Evolutionary conservation across 1,140 invertebrate genomes (phyloP), one percentile per base, ranked within the genome.

Genomic region (Macrobrachium rosenbergii): DNA sequence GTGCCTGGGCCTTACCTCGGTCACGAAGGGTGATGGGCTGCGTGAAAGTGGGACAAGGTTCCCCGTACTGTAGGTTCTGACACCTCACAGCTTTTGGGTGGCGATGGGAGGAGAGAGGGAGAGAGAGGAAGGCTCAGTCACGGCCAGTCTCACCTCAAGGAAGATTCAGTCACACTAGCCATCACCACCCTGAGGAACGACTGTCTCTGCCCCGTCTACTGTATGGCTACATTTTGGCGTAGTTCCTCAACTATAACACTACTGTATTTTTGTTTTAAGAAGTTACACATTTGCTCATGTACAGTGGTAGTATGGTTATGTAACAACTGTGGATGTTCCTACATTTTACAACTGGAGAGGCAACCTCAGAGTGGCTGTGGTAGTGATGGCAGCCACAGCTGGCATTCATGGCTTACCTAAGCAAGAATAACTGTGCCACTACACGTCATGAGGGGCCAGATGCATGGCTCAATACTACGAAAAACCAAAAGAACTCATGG

Each of bases 41-140:
- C 83, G 86, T 90, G 88, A 90, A 88, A 89, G 84, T 88, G 81
- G 86, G 83, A 83, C 88, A 86, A 88, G 88, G 83, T 85, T 82
- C 77, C 62, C 88, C 87, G 83, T 84, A 87, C 77, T 84, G 87
- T 64, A 87, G 87, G 75, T 89, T 87, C 80, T 86, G 87, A 88
- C 89, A 89, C 83, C 88, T 84, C 80, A 81, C 77, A 79, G 77
- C 83, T 84, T 75, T 63, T 28, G 69, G 37, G 69, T 43, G 69
- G 69, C 69, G 69, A 43, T 23, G 14, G 19, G 69, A 60, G 76
- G 78, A 75, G 52, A 62, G 64, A 78, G 78, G 58, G 84, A 76
- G 76, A 82, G 43, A 45, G 72, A 79, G 83, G 63, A 60, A 81
- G 69, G 82, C 64, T 83, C 63, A n/a, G 81, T 83, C 81, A 86